Evolutionary conservation across 1,140 invertebrate species (phyloP).

Genomic region (Platyura marginata): DNA sequence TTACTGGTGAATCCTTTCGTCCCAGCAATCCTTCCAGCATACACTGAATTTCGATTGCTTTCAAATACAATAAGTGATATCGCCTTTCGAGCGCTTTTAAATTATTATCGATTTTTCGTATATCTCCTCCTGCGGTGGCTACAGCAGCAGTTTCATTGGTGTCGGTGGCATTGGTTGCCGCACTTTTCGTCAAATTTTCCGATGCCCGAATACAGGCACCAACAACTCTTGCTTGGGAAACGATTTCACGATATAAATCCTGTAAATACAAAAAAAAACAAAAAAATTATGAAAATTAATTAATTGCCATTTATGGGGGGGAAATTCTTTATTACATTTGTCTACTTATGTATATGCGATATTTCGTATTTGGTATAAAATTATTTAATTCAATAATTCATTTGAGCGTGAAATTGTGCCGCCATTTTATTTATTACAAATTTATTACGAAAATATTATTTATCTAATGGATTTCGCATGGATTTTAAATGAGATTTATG

Average conservation of each 20-base stretch:
- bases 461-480: too few relatives aligned
- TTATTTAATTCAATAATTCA: too few relatives aligned
- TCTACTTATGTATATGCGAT: too few relatives aligned
- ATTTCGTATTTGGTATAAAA: too few relatives aligned
- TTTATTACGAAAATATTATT: too few relatives aligned
- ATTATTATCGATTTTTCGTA: slow-evolving; percentile 23
- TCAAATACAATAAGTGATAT: slow-evolving; percentile 74
- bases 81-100: slow-evolving; percentile 49
- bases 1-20: background rate
- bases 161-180: slow-evolving; percentile 6
- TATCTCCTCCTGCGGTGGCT: slow-evolving; percentile 13
- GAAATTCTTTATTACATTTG: too few relatives aligned
- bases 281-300: too few relatives aligned
- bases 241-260: slow-evolving; percentile 53
- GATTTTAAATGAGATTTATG: too few relatives aligned
- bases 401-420: too few relatives aligned
- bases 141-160: slow-evolving; percentile 9
- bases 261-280: slow-evolving; percentile 23
- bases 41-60: slow-evolving; percentile 78
- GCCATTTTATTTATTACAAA: too few relatives aligned
- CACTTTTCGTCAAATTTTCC: slow-evolving; percentile 10
- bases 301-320: too few relatives aligned
- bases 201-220: slow-evolving; percentile 34
- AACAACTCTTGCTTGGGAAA: slow-evolving; percentile 51
- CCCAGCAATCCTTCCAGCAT: slow-evolving; percentile 43